Evolutionary conservation across 2,888 invertebrate species (phyloP).

Genomic region (Ornithoptera alexandrae): DNA sequence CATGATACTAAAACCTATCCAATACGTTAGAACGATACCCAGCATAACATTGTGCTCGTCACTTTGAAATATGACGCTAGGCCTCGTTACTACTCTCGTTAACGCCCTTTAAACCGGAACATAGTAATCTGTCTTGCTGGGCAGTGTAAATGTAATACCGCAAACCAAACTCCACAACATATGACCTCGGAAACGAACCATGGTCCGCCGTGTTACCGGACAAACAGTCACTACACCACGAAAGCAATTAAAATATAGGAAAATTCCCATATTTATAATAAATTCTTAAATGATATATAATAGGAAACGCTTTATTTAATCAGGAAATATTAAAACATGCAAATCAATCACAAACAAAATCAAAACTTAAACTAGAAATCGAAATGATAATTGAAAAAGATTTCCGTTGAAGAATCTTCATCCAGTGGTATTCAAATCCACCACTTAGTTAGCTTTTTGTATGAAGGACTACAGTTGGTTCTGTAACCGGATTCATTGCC

Average conservation of each 20-base stretch:
- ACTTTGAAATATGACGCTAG: too few species aligned
- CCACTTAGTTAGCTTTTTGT: constrained; percentile 36
- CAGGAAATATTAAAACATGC: constrained; percentile 12
- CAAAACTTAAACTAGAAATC: not conserved
- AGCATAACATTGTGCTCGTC: too few species aligned
- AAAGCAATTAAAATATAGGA: not conserved
- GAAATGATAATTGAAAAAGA: constrained; percentile 29
- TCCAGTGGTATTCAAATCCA: constrained; percentile 40
- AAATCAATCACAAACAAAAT: not conserved
- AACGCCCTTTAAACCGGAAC: too few species aligned
- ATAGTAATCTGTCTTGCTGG: too few species aligned
- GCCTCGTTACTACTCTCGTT: too few species aligned
- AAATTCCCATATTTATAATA: too few species aligned
- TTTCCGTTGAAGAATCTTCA: constrained; percentile 50
- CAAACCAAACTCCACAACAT: too few species aligned
- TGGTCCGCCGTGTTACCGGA: too few species aligned
- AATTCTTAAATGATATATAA: not conserved
- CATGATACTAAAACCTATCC: too few species aligned
- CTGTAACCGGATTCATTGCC: constrained; percentile 58
- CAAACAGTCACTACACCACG: not conserved
- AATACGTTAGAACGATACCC: too few species aligned
- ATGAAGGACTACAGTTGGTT: constrained; percentile 45
- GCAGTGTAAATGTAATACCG: too few species aligned
- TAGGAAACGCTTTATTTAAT: constrained; percentile 1
- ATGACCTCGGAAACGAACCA: too few species aligned